Base-by-base conservation (phyloP, 2,888 invertebrate species). In the Lasioglossum figueresi region DNA sequence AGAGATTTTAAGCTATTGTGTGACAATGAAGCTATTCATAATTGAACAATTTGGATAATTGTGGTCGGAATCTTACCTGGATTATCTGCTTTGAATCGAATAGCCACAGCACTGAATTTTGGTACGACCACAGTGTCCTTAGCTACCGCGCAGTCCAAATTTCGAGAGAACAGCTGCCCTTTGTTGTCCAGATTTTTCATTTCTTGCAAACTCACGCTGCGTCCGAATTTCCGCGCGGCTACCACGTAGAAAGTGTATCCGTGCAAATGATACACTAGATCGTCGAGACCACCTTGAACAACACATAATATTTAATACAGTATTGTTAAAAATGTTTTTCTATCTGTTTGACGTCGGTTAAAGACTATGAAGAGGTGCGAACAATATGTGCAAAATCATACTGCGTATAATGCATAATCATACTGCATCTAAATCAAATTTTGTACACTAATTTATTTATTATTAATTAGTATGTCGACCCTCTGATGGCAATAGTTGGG, bases 91-190 rank as follows among this genome's bases (percentile, higher is more conserved):
- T 96, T 96, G 92, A 98, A 98, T 83, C 98, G 95, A 56, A 98
- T 92, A 3, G 97, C 97, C 0, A 97, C 97, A 0, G 96, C 97
- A 0, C 97, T 97, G 83, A 96, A 96, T 92, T 96, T 97, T 0
- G 97, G 97, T 45, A 98, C 96, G 2, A 97, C 96, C 80, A 98
- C 96, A 0, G 98, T 98, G 92, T 98, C 98, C 93, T 98, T 98
- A 19, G 95, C 85, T 0, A 97, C 96, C 0, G 98, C 97, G 89
- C 96, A 96, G 1, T 95, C 91, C 0, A 97, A 94, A 91, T 97
- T 97, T 88, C 96, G 96, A 0, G 93, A 89, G 79, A 97, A 95
- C 45, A 97, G 93, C 5, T 94, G 93, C 0, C 96, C 96, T 23
- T 96, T 95, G 68, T 95, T 93, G 89, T 97, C 96, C 95, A 97